Evolutionary conservation across 2,113 vertebrate genomes (phyloP), one percentile per base, ranked within the genome.

Genomic region (Neolamprologus kungweensis): DNA sequence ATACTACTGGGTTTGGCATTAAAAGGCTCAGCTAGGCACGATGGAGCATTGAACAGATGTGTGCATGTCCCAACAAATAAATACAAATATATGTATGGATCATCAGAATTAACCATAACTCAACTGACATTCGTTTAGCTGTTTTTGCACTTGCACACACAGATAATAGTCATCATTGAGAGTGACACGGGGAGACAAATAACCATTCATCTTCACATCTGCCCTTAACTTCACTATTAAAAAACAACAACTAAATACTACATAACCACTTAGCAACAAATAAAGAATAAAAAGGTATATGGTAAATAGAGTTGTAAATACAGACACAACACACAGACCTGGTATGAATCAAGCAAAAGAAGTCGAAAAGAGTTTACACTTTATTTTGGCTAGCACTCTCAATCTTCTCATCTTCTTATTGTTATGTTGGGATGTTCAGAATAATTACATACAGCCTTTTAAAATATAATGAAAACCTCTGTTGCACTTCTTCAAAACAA

Each of bases 1-100:
- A 45, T 45, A 45, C 8, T 45, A 73, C 37, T 47, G 42, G 14
- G 23, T 91, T 87, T 55, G 84, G 88, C 68, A 28, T 96, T 71
- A 95, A 53, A 14, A 85, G 4, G 4, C 23, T 33, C 31, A 17
- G 8, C 21, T 85, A 26, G 28, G 21, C 65, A 5, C 54, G 14
- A 65, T 19, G 45, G 33, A 9, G 50, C 7, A 26, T 13, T 57
- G 13, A 33, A 13, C 50, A 16, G 13, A 23, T 50, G 9, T 65
- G 79, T 21, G 13, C 16, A 45, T 16, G 4, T 73, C 21, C 40
- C 8, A 45, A 17, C 14, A 73, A 73, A 73, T 42, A 71, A 71
- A 71, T 23, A 68, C 10, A 45, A 17, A 45, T 73, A 9, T 6
- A 42, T 45, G 21, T 17, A 73, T 16, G 40, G 40, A 26, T 73